Conservation (phyloP, 2,797 vertebrate genomes). For the Mus spretus region DNA sequence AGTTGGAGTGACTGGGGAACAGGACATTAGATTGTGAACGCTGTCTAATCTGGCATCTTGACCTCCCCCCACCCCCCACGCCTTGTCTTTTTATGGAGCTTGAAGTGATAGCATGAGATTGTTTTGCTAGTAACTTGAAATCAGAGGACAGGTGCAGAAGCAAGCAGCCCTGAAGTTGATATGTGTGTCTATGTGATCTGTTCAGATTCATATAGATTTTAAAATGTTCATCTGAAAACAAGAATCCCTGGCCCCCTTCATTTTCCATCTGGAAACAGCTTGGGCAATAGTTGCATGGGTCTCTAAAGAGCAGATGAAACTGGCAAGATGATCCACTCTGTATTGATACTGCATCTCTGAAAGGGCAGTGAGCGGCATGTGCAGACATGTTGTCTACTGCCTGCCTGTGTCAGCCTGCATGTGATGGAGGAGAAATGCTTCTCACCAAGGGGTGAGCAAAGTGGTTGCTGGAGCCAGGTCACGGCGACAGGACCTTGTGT, state of each 20-base stretch:
- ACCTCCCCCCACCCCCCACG: rapidly evolving
- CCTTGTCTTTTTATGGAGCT: background rate
- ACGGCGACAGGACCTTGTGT: background rate
- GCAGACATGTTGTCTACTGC: background rate
- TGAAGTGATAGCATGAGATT: background rate
- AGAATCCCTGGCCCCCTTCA: background rate
- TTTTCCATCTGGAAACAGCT: background rate
- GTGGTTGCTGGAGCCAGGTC: background rate
- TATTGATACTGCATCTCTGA: background rate
- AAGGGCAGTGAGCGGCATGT: background rate
- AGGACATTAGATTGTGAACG: background rate
- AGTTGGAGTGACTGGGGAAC: background rate
- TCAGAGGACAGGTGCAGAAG: background rate
- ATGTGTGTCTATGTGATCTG: background rate
- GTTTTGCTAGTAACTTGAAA: conserved; percentile 21
- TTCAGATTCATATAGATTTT: background rate
- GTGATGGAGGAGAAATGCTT: background rate
- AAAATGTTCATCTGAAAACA: background rate
- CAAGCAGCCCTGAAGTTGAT: background rate
- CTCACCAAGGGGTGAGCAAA: background rate
- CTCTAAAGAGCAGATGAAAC: background rate
- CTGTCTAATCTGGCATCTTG: background rate
- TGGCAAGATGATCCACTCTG: background rate
- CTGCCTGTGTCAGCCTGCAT: background rate
- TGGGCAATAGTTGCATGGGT: background rate